phyloP scores from a whole-genome alignment of 2,113 vertebrate species.

The Thalassarche chlororhynchos region DNA sequence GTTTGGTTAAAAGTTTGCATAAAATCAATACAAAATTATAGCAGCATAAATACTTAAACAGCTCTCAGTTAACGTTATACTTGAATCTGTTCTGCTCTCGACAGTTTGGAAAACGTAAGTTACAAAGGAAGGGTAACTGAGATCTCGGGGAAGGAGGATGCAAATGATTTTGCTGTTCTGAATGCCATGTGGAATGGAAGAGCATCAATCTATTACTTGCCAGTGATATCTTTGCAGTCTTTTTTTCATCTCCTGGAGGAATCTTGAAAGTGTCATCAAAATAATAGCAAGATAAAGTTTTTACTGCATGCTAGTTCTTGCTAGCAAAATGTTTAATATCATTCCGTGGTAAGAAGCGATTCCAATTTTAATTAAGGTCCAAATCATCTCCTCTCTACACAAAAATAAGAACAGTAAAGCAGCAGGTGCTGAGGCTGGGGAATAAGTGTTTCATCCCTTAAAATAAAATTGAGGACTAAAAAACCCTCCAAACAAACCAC shows the following conservation, averaged over 20 bases:
- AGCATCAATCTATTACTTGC: conserved; percentile 1
- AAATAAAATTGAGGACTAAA: conserved; percentile 31
- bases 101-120: not conserved
- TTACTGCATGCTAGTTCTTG: not conserved
- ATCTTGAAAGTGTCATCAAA: conserved; percentile 38
- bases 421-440: not conserved
- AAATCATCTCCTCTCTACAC: not conserved
- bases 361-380: conserved; percentile 38
- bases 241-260: conserved; percentile 16
- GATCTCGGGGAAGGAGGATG: conserved; percentile 7
- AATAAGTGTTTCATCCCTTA: conserved; percentile 6
- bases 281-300: not conserved
- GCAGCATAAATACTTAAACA: conserved; percentile 78
- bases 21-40: conserved; percentile 81
- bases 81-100: not conserved
- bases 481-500: not conserved
- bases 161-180: conserved; percentile 14
- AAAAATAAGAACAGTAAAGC: conserved; percentile 13
- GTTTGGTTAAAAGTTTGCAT: conserved; percentile 79
- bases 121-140: conserved; percentile 7
- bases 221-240: conserved; percentile 18
- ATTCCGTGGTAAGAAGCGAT: not conserved
- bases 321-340: not conserved
- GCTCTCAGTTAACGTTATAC: conserved; percentile 58
- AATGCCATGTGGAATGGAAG: conserved; percentile 44